phyloP scores from a whole-genome alignment of 2,888 invertebrate genomes.

The Drosophila infuscata region DNA sequence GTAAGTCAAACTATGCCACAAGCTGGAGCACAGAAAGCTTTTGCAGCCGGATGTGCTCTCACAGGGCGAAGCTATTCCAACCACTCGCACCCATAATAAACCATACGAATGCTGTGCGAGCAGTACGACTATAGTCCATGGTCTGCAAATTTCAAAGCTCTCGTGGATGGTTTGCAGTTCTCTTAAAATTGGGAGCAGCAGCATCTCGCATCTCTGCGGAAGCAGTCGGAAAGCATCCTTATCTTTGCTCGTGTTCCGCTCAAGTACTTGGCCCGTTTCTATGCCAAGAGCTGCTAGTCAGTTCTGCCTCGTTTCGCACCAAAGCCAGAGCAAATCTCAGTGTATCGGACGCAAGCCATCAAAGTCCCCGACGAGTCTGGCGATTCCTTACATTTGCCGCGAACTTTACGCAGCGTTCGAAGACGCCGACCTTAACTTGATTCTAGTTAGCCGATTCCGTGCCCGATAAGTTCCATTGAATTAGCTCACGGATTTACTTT shows the following conservation, averaged over 20 bases:
- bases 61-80: background rate
- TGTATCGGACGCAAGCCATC: slow-evolving; percentile 36
- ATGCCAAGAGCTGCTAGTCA: slow-evolving; percentile 41
- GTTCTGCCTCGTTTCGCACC: slow-evolving; percentile 66
- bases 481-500: slow-evolving; percentile 13
- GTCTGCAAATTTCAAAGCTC: slow-evolving; percentile 47
- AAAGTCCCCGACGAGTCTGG: slow-evolving; percentile 22
- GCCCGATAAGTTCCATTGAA: slow-evolving; percentile 20
- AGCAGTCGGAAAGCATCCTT: slow-evolving; percentile 43
- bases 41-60: slow-evolving; percentile 42
- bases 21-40: slow-evolving; percentile 33
- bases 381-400: slow-evolving; percentile 11
- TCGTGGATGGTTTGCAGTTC: background rate
- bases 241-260: slow-evolving; percentile 38
- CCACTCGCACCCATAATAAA: slow-evolving; percentile 31
- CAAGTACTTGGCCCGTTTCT: slow-evolving; percentile 51
- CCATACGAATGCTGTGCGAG: slow-evolving; percentile 13
- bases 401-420: slow-evolving; percentile 35
- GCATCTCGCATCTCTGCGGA: slow-evolving; percentile 40
- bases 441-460: slow-evolving; percentile 3
- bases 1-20: background rate
- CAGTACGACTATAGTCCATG: slow-evolving; percentile 27
- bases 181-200: slow-evolving; percentile 51
- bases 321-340: slow-evolving; percentile 57
- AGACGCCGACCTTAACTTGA: slow-evolving; percentile 17